A percentile compares a stretch with the other conserved stretches of the same genome.
Conservation (phyloP, 2,113 vertebrate genomes). For the Hyaena hyaena region DNA sequence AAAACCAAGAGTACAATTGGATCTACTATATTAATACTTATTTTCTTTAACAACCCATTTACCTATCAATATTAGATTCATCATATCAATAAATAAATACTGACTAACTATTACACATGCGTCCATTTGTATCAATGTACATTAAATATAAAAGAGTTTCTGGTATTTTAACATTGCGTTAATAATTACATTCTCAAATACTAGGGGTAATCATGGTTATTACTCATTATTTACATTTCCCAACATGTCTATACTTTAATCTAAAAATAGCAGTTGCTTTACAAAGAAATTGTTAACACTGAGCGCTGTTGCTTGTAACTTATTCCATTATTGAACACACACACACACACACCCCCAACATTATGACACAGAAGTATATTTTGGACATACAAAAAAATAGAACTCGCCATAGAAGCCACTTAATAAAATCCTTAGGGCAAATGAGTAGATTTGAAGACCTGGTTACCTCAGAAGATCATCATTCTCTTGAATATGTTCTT, state of each 20-base stretch:
- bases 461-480: conserved; percentile 61
- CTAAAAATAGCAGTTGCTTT: conserved; percentile 64
- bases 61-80: conserved; percentile 38
- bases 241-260: conserved; percentile 19
- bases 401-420: conserved; percentile 66
- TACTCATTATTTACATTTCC: conserved; percentile 58
- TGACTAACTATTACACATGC: not conserved
- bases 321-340: conserved; percentile 40
- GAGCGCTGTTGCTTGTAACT: conserved; percentile 52
- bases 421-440: conserved; percentile 66
- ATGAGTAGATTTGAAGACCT: conserved; percentile 51
- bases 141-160: conserved; percentile 45
- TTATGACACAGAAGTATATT: conserved; percentile 58
- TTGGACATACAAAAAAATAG: conserved; percentile 73
- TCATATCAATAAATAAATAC: conserved; percentile 21
- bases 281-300: conserved; percentile 53
- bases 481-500: conserved; percentile 57
- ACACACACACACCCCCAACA: not conserved
- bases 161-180: conserved; percentile 21
- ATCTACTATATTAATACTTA: not conserved
- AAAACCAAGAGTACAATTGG: not conserved
- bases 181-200: conserved; percentile 63
- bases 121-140: conserved; percentile 4
- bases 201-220: conserved; percentile 32
- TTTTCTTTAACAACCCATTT: conserved; percentile 42